Conservation (phyloP, 2,888 invertebrate species). For the Lepidochitona cinerea region DNA sequence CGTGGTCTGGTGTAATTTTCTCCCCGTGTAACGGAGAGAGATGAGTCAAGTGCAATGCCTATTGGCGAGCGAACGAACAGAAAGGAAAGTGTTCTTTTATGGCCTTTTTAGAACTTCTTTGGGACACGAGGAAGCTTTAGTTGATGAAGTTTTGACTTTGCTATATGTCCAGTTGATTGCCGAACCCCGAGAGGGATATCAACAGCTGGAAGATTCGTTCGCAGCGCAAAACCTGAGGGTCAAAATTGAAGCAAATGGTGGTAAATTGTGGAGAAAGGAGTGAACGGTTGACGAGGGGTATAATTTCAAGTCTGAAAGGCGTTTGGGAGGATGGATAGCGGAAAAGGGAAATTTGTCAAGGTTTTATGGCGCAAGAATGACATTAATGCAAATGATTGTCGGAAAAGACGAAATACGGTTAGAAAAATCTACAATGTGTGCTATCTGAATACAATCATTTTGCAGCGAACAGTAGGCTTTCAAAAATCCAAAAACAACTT, state of each 20-base stretch:
- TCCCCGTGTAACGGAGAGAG: no score
- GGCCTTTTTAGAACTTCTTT: neutral
- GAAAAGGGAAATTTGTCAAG: neutral
- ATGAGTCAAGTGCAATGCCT: neutral
- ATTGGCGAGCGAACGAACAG: no score
- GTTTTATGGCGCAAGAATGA: neutral
- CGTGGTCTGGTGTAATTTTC: no score
- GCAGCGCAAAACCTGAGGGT: neutral
- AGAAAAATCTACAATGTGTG: no score
- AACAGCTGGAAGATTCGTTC: neutral
- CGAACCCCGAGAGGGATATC: neutral
- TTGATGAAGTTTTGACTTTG: neutral
- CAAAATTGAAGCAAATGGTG: neutral
- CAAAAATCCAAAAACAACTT: no score
- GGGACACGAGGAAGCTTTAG: neutral
- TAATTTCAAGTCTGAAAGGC: neutral
- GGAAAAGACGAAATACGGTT: no score
- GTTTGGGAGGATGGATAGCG: neutral
- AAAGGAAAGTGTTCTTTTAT: neutral
- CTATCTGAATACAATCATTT: no score
- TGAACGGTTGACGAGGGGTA: neutral
- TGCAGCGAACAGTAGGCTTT: no score
- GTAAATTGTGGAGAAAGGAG: neutral
- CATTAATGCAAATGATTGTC: neutral
- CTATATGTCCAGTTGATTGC: neutral